Base-by-base conservation (phyloP, 1,140 invertebrate genomes). In the Ooceraea biroi region DNA sequence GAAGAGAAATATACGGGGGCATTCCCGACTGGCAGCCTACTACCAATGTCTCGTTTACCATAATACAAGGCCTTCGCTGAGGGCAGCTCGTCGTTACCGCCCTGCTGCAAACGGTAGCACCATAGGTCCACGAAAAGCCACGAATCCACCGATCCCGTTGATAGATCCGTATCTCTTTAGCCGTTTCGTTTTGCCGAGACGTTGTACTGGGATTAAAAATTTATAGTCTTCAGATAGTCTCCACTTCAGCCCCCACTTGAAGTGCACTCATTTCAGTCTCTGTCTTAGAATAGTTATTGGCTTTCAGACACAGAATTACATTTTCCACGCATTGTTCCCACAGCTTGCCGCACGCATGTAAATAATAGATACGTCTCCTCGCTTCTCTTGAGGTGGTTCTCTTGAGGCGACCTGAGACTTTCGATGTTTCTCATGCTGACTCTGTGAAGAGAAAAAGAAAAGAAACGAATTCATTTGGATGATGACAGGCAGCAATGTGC, bases 31-130 rank as follows among this genome's bases (percentile, higher is more conserved):
- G 90, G 84, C 88, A 90, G 86, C 19, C 77, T 87, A 84, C 73
- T 74, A 86, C 84, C 85, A 82, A 85, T 88, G 89, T 90, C 88
- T 90, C 85, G 89, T 90, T 91, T 91, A 91, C 89, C 89, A 91
- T 91, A 91, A 91, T 91, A 90, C 89, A 90, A 90, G 88, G 36
- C 44, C 73, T 52, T 82, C 58, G 58, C 11, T 69, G 87, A 80
- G 85, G 77, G 80, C 68, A 83, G 44, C 65, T 48, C 52, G 65
- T 68, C 12, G 78, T n/a, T 50, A 57, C 19, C 74, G 44, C 58
- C 66, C 55, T 46, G 27, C 78, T 83, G 52, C 63, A 89, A 86
- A 89, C 85, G 82, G 82, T 89, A 89, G 88, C 88, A 87, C 88
- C 84, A 85, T 60, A 55, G 44, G 52, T 27, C 57, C 57, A 60